Evolutionary conservation across 2,888 invertebrate genomes (phyloP).

Genomic region (Podotricha telesiphe): DNA sequence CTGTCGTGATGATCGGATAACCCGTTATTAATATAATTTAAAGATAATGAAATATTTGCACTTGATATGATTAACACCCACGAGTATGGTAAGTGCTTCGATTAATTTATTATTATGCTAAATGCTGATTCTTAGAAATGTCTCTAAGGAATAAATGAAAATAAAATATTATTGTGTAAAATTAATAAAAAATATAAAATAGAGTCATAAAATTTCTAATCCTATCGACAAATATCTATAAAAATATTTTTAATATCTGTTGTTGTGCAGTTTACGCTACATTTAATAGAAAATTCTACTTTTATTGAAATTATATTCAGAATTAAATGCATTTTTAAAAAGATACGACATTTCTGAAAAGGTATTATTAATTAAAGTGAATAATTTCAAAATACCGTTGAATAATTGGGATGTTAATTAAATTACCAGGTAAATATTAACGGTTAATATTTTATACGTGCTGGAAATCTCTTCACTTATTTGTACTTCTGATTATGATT

Average conservation of each 20-base stretch:
- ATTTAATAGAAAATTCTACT: too few species aligned
- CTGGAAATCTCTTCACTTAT: conserved; percentile 12
- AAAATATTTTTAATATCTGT: too few species aligned
- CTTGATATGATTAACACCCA: neutral
- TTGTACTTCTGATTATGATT: conserved; percentile 33
- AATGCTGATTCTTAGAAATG: neutral
- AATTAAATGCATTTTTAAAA: neutral
- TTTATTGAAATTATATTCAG: too few species aligned
- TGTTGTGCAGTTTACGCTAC: too few species aligned
- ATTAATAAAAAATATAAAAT: too few species aligned
- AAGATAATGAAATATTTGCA: conserved; percentile 3
- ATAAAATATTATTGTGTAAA: too few species aligned
- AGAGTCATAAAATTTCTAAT: too few species aligned
- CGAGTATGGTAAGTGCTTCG: neutral
- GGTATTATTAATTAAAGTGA: neutral
- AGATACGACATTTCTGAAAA: neutral
- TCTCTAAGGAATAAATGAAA: too few species aligned
- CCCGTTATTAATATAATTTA: conserved; percentile 16
- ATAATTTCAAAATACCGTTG: conserved; percentile 15
- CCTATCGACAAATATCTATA: too few species aligned
- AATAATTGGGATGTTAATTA: conserved; percentile 16
- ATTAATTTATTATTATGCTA: neutral
- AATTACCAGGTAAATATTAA: conserved; percentile 19
- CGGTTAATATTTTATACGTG: conserved; percentile 19
- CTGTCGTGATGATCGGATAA: conserved; percentile 18